Evolutionary conservation across 2,797 vertebrate genomes (phyloP).

Genomic region (Scolopax bukidnonensis): DNA sequence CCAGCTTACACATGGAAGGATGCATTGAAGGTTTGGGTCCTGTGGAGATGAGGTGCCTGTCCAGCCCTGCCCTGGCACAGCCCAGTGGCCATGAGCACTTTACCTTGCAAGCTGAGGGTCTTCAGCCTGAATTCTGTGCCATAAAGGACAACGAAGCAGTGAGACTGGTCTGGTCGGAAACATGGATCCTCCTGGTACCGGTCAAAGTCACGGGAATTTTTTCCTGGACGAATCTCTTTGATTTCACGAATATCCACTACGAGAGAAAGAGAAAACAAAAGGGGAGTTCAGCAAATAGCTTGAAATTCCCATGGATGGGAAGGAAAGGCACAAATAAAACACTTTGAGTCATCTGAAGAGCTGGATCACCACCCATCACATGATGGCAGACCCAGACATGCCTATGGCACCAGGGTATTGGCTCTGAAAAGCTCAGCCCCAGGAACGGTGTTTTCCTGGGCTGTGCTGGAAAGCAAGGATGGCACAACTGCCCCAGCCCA

Average conservation of each 20-base stretch:
- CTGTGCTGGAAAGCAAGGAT: background rate
- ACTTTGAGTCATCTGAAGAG: background rate
- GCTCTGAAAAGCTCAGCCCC: background rate
- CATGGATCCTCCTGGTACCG: constrained; percentile 95
- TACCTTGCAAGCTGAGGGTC: constrained; percentile 95
- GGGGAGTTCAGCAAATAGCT: fast-evolving
- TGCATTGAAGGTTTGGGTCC: background rate
- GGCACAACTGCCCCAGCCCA: fast-evolving
- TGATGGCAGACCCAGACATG: background rate
- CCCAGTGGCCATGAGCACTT: fast-evolving
- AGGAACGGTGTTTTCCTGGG: background rate
- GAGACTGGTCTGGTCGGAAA: constrained; percentile 85
- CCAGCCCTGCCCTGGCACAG: background rate
- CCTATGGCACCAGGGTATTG: background rate
- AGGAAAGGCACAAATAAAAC: background rate
- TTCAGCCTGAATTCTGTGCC: constrained; percentile 96
- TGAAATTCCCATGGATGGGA: background rate
- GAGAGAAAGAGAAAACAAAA: background rate
- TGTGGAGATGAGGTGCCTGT: background rate
- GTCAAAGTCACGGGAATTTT: constrained; percentile 94
- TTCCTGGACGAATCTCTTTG: constrained; percentile 94
- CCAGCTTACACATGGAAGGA: background rate
- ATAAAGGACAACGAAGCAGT: constrained; percentile 96
- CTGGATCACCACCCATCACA: background rate
- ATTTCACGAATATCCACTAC: constrained; percentile 97